phyloP scores from a whole-genome alignment of 2,888 invertebrate species.

The Acanthacorydalis orientalis region DNA sequence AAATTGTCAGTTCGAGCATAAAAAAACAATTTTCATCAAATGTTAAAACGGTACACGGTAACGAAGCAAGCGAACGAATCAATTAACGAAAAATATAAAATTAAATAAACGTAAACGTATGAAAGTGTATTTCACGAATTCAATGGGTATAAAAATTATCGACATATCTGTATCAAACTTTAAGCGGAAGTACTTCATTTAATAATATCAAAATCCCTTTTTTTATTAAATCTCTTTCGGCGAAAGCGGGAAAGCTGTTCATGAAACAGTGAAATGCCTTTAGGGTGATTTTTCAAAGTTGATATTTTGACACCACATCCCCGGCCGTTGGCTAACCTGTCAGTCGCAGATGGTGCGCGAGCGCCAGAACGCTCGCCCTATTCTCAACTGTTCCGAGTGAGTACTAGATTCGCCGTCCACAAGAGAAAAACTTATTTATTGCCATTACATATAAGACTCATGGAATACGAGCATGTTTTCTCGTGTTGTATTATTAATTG shows the following conservation, averaged over 20 bases:
- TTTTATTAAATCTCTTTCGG: background rate
- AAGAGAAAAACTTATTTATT: background rate
- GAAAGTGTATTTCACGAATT: background rate
- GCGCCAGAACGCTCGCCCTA: background rate
- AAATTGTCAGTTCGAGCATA: too few species aligned
- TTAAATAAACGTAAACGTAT: too few species aligned
- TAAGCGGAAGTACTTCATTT: too few species aligned
- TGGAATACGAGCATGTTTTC: too few species aligned
- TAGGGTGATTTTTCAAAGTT: constrained; percentile 8
- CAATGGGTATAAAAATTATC: background rate
- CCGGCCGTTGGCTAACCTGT: constrained; percentile 8
- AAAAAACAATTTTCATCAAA: too few species aligned
- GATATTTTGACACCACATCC: constrained; percentile 8
- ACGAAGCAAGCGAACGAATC: too few species aligned
- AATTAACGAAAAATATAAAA: too few species aligned
- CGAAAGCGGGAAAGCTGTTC: background rate
- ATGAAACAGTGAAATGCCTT: constrained; percentile 5
- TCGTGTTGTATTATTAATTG: too few species aligned
- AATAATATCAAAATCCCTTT: background rate
- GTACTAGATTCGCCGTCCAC: background rate
- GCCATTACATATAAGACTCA: background rate
- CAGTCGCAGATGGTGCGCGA: constrained; percentile 5
- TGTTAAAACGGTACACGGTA: too few species aligned
- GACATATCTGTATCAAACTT: background rate
- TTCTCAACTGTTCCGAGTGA: background rate